Conservation (phyloP, 2,113 vertebrate species). For the Syrrhaptes paradoxus region DNA sequence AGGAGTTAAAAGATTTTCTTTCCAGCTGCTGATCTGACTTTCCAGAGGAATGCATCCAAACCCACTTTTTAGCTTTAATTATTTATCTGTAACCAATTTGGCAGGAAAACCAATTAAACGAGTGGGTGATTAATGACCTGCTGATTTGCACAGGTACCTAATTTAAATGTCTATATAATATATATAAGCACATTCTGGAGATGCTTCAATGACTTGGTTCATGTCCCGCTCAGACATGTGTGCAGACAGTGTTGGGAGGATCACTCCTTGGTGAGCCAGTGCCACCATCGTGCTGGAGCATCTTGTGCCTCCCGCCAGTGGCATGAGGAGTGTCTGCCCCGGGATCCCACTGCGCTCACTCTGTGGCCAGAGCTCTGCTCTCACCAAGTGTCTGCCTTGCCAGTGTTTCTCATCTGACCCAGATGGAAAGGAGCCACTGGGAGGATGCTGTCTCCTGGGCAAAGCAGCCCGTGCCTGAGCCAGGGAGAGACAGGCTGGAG, state of each 20-base stretch:
- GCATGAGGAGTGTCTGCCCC: neutral
- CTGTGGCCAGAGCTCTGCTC: neutral
- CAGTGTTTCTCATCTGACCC: neutral
- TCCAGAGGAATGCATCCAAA: slow-evolving; percentile 65
- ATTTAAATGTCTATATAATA: slow-evolving; percentile 74
- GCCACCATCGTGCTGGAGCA: neutral
- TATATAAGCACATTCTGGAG: slow-evolving; percentile 44
- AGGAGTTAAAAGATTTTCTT: slow-evolving; percentile 27
- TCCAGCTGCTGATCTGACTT: slow-evolving; percentile 44
- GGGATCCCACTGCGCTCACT: accelerated
- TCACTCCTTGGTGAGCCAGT: neutral
- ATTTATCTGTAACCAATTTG: slow-evolving; percentile 77
- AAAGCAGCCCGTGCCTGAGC: neutral
- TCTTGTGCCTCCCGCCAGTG: accelerated
- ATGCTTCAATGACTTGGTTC: neutral
- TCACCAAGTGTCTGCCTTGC: neutral
- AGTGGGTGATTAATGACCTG: slow-evolving; percentile 72
- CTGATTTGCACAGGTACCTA: slow-evolving; percentile 67
- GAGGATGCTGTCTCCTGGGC: neutral
- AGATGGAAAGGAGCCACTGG: neutral
- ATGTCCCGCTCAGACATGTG: neutral
- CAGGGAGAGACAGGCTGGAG: neutral
- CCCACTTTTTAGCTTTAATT: slow-evolving; percentile 72
- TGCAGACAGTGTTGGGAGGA: neutral
- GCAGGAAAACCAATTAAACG: slow-evolving; percentile 74